Evolutionary conservation across 2,888 invertebrate genomes (phyloP).

Genomic region (Hedya salicella): DNA sequence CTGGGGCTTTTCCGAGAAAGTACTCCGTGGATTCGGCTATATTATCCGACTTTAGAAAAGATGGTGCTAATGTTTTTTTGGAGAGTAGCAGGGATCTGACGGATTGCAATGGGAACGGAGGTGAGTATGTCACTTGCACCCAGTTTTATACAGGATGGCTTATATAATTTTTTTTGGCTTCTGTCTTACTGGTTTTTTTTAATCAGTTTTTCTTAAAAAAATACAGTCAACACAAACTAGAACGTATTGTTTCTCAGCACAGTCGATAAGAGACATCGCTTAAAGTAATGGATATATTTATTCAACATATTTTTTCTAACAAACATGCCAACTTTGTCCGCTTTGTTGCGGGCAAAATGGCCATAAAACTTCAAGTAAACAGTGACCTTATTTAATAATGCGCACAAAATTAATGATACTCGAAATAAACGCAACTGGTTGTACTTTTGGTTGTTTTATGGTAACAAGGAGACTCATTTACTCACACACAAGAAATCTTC

Average conservation of each 20-base stretch:
- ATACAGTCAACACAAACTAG: no score
- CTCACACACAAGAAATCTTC: not conserved
- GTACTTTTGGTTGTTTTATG: not conserved
- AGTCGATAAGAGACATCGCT: no score
- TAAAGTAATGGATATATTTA: no score
- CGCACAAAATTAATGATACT: not conserved
- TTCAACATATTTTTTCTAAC: no score
- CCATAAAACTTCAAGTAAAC: no score
- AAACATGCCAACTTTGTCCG: no score
- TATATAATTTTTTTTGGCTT: no score
- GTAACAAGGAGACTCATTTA: not conserved
- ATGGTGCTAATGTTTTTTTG: constrained; percentile 52
- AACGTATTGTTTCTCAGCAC: no score
- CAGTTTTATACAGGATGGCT: no score
- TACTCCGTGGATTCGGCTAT: constrained; percentile 74
- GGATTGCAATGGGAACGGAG: constrained; percentile 63
- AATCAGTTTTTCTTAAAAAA: no score
- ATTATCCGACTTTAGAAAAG: constrained; percentile 61
- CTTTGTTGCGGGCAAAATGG: no score
- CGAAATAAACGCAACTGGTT: not conserved
- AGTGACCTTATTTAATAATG: not conserved
- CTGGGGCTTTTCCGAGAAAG: constrained; percentile 61
- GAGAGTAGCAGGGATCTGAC: constrained; percentile 53
- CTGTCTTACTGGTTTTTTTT: no score
- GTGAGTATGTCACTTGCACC: constrained; percentile 57